Evolutionary conservation across 1,140 invertebrate genomes (phyloP), one percentile per base, ranked within the genome.

Genomic region (Callitettix versicolor): DNA sequence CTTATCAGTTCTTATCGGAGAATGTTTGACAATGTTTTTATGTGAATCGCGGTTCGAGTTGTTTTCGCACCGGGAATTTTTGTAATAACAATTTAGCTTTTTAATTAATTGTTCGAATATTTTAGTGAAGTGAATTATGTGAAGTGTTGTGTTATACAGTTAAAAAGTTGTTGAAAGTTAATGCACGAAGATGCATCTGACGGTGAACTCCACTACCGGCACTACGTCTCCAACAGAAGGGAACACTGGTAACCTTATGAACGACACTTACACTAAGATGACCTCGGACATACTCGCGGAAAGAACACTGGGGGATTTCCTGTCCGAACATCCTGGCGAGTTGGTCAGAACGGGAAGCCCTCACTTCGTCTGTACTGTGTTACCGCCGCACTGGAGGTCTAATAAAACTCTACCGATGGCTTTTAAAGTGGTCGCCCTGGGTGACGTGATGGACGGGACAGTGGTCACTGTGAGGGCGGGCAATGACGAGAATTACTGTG

Each of bases 401-500:
- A 97, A 97, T 73, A 98, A 98, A 72, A 96, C 93, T 0, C 74
- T 98, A 15, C 95, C 94, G 12, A 85, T 90, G 51, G 91, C 91
- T 30, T 98, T 98, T 72, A 91, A 91, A 71, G 88, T 95, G 60
- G 86, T 94, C 1, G 87, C 91, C 1, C 72, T 97, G 17, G 89
- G 89, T 7, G 91, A 95, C 60, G 84, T 98, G 3, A 85, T 87
- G 58, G 95, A 98, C 69, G 95, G 95, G 1, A 98, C 95, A 14
- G 78, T 95, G 66, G 95, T 98, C 46, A 94, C 90, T 1, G 85
- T 98, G 9, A 71, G 83, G n/a, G 95, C 94, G 3, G 95, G 95
- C 15, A 98, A 98, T 70, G 95, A 98, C 67, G 94, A 98, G 70
- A 98, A 98, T 71, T 95, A 84, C 67, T 94, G 89, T 68, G 92